Evolutionary conservation across 2,888 invertebrate species (phyloP), one percentile per base, ranked within the genome.

Genomic region (Melanotus villosus): DNA sequence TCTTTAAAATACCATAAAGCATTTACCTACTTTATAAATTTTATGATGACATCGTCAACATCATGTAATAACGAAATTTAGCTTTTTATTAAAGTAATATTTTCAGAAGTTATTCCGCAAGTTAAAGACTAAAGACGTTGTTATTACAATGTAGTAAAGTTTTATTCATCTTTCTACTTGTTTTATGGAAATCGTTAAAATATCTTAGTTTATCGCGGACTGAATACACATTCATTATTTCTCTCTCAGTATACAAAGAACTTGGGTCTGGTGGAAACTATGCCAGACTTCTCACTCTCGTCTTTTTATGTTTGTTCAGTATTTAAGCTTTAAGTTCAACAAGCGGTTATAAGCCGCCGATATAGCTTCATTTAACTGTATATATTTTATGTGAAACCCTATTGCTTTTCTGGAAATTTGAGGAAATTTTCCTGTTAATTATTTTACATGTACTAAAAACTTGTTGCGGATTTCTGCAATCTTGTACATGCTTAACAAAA

Each of bases 261-360:
- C 43, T 10, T 16, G n/a, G n/a, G 19, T 7, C 19, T 43, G 18
- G 43, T 10, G 18, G 18, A 43, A 19, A 43, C 43, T 43, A 43
- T 43, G 43, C 10, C 19, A 43, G 19, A 19, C 19, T 18, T 43
- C 43, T 43, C 43, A 43, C 43, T 43, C 10, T 43, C 19, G n/a
- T n/a, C n/a, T n/a, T n/a, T n/a, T 43, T 10, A 10, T 43, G 43
- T 43, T 43, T 19, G 19, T 43, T 43, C 18, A 9, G 43, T 43
- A 43, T 43, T 43, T 43, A 43, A 43, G 19, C 43, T 43, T 10
- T 19, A 43, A 43, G 19, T 43, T 43, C 43, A 43, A 43, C 43
- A 43, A 43, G 19, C 19, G 43, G 43, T 43, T 43, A 19, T 43
- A 43, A 43, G 43, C 43, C 18, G 5, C 19, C 19, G 43, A 18